Evolutionary conservation across 2,888 invertebrate species (phyloP).

Genomic region (Aphodius granarius): DNA sequence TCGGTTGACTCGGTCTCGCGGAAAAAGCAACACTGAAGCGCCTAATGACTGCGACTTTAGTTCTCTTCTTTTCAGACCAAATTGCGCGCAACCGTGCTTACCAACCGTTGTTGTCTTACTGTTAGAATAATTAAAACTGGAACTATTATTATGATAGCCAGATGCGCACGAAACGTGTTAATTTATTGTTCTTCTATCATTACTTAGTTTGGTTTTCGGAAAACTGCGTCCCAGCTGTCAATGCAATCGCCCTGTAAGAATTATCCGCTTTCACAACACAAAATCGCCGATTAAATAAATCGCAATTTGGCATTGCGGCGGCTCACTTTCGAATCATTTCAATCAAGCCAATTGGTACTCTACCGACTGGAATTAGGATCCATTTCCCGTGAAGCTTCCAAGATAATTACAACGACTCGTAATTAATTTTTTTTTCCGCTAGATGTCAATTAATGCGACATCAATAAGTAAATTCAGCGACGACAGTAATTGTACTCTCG

Average conservation of each 20-base stretch:
- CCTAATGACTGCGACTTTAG: neutral
- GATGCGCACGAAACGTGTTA: neutral
- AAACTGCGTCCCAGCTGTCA: no score
- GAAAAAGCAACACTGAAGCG: neutral
- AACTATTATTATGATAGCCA: neutral
- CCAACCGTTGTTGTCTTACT: neutral
- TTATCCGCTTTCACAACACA: neutral
- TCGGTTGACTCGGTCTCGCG: neutral
- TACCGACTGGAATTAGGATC: neutral
- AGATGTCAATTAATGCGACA: neutral
- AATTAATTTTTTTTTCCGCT: neutral
- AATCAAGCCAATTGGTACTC: neutral
- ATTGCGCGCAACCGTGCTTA: neutral
- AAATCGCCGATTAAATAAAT: neutral
- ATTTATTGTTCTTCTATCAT: neutral
- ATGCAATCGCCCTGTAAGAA: neutral
- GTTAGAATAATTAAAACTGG: neutral
- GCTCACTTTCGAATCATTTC: neutral
- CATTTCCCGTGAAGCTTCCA: neutral
- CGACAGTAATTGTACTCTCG: neutral
- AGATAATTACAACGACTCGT: neutral
- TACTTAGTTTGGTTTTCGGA: no score
- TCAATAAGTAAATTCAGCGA: neutral
- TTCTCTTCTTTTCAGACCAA: neutral
- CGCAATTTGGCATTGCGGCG: neutral